Evolutionary conservation across 2,113 vertebrate species (phyloP), one percentile per base, ranked within the genome.

Genomic region (Chloropsis cyanopogon): DNA sequence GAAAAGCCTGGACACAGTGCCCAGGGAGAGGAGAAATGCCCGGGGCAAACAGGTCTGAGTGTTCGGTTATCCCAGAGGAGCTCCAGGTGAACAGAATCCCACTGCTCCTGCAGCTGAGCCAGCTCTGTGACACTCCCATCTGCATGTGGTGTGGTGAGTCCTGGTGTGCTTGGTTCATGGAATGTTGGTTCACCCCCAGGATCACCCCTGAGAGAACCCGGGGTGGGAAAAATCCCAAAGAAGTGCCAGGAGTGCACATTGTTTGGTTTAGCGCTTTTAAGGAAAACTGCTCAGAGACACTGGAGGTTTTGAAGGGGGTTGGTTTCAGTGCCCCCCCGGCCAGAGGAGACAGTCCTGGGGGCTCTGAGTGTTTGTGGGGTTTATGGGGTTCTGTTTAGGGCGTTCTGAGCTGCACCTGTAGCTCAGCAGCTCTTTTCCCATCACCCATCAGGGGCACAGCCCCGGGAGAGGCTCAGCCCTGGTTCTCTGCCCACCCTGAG

Each of bases 161-260:
- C 0, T 31, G 71, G 5, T 28, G 25, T n/a, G 12, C 15, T n/a
- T 16, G 18, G n/a, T 7, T 39, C 25, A 1, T 31, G 53, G 70
- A 17, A 3, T 18, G 26, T 10, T 49, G 49, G 17, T 17, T 79
- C 3, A 1, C 5, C 6, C 28, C 49, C 39, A 33, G 72, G 14
- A 23, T 18, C 50, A 23, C 11, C 31, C 24, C 19, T 1, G 10
- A 49, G 23, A 16, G 70, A 68, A 20, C 2, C 0, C 0, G 0
- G 41, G 21, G 10, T n/a, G 60, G 13, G 15, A 41, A 49, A 57
- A 70, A 71, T 7, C 78, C 89, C 47, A 10, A 6, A 23, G 68
- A 16, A 50, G 16, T 3, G 8, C 50, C 41, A 14, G 26, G 47
- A 39, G 22, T 31, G 39, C 14, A 4, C 2, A 1, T 4, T 10